These are phyloP conservation scores for Anomalospiza imberbis DNA, from an alignment of 2,797 vertebrate species.

Conservation along the genomic window DNA sequence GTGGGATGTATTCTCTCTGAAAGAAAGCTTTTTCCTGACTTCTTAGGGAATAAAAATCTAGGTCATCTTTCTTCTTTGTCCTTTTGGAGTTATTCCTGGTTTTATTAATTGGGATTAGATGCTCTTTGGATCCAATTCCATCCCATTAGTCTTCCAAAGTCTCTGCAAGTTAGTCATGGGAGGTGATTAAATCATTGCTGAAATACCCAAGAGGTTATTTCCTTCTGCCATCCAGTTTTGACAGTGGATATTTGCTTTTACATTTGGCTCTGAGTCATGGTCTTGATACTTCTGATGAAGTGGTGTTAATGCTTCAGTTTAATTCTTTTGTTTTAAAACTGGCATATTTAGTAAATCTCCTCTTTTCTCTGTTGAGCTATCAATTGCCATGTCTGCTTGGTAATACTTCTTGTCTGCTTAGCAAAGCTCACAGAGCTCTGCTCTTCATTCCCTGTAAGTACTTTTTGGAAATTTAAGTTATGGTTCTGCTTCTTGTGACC, in stretches of 20 bases:
- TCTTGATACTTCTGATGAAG: not conserved
- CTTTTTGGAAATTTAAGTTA: not conserved
- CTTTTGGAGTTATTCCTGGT: conserved; percentile 8
- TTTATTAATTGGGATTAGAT: conserved; percentile 19
- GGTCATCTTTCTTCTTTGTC: conserved; percentile 1
- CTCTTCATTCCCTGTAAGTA: not conserved
- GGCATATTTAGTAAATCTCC: not conserved
- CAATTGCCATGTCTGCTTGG: not conserved
- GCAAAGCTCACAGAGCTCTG: not conserved
- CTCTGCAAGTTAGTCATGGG: conserved; percentile 14
- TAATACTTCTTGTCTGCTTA: not conserved
- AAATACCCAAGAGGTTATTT: conserved; percentile 43
- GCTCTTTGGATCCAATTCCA: not conserved
- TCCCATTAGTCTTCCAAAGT: conserved; percentile 21
- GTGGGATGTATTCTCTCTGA: not conserved
- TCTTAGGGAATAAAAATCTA: not conserved
- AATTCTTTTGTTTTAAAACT: not conserved
- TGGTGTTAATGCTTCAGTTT: not conserved
- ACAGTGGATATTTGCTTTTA: conserved; percentile 9
- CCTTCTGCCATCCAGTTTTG: not conserved
- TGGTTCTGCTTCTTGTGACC: not conserved
- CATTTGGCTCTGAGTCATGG: not conserved
- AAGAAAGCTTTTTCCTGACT: not conserved
- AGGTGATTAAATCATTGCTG: conserved; percentile 34
- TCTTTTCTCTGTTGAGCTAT: not conserved